Base-by-base conservation (phyloP, 2,797 vertebrate genomes). In the Aselliscus stoliczkanus region DNA sequence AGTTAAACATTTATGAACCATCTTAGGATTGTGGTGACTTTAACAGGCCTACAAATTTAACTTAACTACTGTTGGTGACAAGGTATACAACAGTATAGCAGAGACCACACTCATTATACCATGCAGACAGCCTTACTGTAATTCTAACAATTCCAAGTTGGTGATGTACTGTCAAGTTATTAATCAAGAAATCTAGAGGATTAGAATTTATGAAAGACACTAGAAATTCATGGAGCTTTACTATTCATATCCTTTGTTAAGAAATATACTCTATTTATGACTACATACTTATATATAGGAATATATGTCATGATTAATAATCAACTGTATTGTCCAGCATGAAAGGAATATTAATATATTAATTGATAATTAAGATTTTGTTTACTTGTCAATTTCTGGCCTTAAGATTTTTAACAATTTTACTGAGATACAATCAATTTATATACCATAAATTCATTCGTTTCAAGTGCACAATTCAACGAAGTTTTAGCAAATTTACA, bases 321-420 rank as follows among this genome's bases (percentile, higher is more conserved):
- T 69, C 58, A 42, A 39, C 4, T 62, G 4, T 70, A 77, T 72
- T 72, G 37, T 44, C 50, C 56, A 90, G 7, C 17, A 70, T 90
- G 42, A 96, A 77, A 93, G 18, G 82, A 95, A 39, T 77, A 85
- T 88, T 65, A 52, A 20, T 37, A 60, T 67, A 42, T 42, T 65
- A 86, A 56, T 65, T 44, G n/a, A n/a, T 42, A 92, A n/a, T 81
- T 93, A 88, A 84, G 76, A 54, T 92, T 96, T 83, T 77, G 52
- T 67, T 96, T 81, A 88, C 12, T 50, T 79, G 69, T 84, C 75
- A 86, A 70, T 37, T 70, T 92, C 67, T 96, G 80, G 83, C 25
- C n/a, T 91, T 72, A 73, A 67, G 81, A 87, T 52, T 72, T 91
- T 82, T 86, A 85, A 95, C 37, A 84, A 79, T 25, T 65, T 89